Conservation (phyloP, 2,888 invertebrate species). For the Scaptomyza polygonia region DNA sequence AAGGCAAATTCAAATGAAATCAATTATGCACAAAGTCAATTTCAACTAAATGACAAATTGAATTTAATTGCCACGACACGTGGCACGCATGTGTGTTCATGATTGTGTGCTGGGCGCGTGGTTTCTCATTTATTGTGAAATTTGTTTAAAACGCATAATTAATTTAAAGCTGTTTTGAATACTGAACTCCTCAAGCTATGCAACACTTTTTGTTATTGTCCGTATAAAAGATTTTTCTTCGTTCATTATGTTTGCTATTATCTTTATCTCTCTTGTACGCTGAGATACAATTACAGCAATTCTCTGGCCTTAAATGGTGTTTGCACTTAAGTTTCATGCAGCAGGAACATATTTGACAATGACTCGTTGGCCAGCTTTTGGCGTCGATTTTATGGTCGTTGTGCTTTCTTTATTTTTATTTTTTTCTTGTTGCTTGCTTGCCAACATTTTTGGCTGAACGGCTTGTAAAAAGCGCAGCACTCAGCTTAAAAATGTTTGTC, state of each 20-base stretch:
- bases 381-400: conserved; percentile 31
- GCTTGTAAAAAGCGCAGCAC: conserved; percentile 56
- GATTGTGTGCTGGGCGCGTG: neutral
- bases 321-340: conserved; percentile 48
- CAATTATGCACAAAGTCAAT: conserved; percentile 72
- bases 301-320: conserved; percentile 59
- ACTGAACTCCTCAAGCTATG: conserved; percentile 2
- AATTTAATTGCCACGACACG: conserved; percentile 66
- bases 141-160: conserved; percentile 10
- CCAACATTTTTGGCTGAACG: neutral
- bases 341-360: conserved; percentile 59
- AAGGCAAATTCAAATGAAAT: conserved; percentile 66
- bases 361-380: conserved; percentile 63
- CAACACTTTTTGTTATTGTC: conserved; percentile 14
- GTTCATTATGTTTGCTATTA: neutral
- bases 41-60: conserved; percentile 67
- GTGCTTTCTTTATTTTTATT: neutral
- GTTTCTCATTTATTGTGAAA: conserved; percentile 32
- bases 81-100: conserved; percentile 24
- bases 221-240: neutral
- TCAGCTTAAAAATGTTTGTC: conserved; percentile 69
- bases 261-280: conserved; percentile 6
- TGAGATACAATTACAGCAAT: conserved; percentile 42
- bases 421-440: conserved; percentile 6
- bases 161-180: conserved; percentile 15